Conservation (phyloP, 1,140 invertebrate species). For the Procambarus clarkii region DNA sequence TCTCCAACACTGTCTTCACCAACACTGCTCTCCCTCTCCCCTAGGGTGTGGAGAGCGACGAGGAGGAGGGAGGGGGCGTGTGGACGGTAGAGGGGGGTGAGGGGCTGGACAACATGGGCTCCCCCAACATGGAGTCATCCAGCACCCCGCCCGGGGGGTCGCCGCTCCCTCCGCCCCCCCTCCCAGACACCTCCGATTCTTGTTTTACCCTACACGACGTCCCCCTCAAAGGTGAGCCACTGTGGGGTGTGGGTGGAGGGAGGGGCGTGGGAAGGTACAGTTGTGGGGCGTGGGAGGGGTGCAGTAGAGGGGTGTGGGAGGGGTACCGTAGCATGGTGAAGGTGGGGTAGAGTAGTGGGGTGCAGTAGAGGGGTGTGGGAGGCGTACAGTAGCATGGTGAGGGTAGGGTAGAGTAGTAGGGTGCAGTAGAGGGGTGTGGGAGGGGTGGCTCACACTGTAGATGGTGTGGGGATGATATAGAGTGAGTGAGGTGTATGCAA, state of each 20-base stretch:
- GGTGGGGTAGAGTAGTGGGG: too few species aligned
- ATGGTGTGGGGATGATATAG: background rate
- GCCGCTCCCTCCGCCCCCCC: constrained; percentile 4
- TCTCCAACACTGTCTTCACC: too few species aligned
- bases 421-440: background rate
- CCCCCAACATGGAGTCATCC: background rate
- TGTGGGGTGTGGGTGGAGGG: background rate
- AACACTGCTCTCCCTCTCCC: background rate
- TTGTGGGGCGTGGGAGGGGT: too few species aligned
- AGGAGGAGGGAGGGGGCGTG: constrained; percentile 17
- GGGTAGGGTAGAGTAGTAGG: background rate
- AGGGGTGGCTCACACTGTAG: background rate
- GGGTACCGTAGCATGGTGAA: background rate
- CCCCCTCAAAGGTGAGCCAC: constrained; percentile 31
- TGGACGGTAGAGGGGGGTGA: constrained; percentile 49
- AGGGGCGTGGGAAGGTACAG: background rate
- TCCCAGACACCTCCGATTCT: constrained; percentile 32
- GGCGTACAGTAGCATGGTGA: too few species aligned
- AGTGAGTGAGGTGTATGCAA: too few species aligned
- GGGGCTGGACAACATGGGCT: background rate
- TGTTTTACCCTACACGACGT: constrained; percentile 37
- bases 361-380: background rate
- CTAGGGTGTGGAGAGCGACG: constrained; percentile 37
- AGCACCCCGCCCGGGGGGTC: background rate
- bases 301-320: background rate